Conservation (phyloP, 1,140 invertebrate species). For the Anoplophora glabripennis region DNA sequence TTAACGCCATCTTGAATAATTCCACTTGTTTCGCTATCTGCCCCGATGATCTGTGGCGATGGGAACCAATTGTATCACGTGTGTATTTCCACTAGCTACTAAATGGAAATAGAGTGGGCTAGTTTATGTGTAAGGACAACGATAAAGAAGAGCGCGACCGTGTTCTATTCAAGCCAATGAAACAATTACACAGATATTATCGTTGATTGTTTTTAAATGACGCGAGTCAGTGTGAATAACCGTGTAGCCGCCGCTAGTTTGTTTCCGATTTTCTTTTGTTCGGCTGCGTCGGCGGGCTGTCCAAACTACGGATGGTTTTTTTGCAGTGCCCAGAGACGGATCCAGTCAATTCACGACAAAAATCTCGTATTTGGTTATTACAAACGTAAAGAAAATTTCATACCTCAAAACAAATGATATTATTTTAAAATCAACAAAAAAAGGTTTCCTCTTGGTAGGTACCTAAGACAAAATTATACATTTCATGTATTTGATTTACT, state of each 20-base stretch:
- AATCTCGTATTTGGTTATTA: no score
- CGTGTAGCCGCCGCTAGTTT: neutral
- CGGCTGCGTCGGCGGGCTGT: neutral
- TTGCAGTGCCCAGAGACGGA: no score
- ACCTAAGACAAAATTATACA: no score
- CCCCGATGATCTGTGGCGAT: slow-evolving; percentile 41
- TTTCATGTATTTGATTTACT: no score
- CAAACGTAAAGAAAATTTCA: no score
- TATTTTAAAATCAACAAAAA: no score
- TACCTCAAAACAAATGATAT: no score
- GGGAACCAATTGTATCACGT: slow-evolving; percentile 40
- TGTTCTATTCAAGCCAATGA: slow-evolving; percentile 33
- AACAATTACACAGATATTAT: slow-evolving; percentile 36
- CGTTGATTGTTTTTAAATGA: slow-evolving; percentile 29
- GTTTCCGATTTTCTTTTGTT: neutral
- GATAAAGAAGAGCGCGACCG: slow-evolving; percentile 33
- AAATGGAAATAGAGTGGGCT: slow-evolving; percentile 44
- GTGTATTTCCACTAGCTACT: slow-evolving; percentile 38
- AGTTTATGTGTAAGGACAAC: slow-evolving; percentile 31
- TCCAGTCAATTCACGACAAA: no score
- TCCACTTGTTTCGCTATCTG: slow-evolving; percentile 39
- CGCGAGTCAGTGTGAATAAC: slow-evolving; percentile 11
- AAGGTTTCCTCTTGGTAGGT: no score
- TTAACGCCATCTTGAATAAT: slow-evolving; percentile 45
- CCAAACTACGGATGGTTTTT: no score